phyloP scores from a whole-genome alignment of 2,797 vertebrate genomes.

The Percopsis omiscomaycus region DNA sequence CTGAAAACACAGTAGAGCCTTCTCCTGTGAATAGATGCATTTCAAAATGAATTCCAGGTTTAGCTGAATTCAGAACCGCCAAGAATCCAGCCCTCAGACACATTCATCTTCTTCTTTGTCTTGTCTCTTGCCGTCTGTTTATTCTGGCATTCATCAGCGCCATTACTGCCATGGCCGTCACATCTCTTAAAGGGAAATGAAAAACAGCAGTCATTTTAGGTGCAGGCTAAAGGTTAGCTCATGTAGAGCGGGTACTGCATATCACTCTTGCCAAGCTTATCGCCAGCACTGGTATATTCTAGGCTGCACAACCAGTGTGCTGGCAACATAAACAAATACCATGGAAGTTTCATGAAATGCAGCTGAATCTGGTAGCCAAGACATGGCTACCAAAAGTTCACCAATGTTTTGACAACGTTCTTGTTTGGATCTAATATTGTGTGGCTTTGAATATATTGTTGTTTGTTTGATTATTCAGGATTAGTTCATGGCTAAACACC shows the following conservation, averaged over 20 bases:
- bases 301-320: constrained; percentile 15
- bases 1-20: constrained; percentile 29
- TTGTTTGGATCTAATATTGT: too few relatives aligned
- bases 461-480: too few relatives aligned
- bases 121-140: constrained; percentile 77
- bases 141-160: constrained; percentile 76
- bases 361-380: constrained; percentile 21
- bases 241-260: constrained; percentile 61
- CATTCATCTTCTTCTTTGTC: constrained; percentile 77
- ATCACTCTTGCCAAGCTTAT: constrained; percentile 38
- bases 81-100: constrained; percentile 65
- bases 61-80: constrained; percentile 57
- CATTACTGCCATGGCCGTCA: constrained; percentile 72
- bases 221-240: constrained; percentile 73
- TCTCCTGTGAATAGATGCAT: constrained; percentile 44
- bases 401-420: too few relatives aligned
- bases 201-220: constrained; percentile 76
- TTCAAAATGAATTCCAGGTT: constrained; percentile 65
- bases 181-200: constrained; percentile 71
- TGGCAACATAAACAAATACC: not conserved
- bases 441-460: too few relatives aligned
- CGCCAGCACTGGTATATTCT: constrained; percentile 32
- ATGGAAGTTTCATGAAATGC: constrained; percentile 32
- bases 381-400: too few relatives aligned
- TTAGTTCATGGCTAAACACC: too few relatives aligned